Evolutionary conservation across 2,113 vertebrate species (phyloP).

Genomic region (Atherinomorus stipes): DNA sequence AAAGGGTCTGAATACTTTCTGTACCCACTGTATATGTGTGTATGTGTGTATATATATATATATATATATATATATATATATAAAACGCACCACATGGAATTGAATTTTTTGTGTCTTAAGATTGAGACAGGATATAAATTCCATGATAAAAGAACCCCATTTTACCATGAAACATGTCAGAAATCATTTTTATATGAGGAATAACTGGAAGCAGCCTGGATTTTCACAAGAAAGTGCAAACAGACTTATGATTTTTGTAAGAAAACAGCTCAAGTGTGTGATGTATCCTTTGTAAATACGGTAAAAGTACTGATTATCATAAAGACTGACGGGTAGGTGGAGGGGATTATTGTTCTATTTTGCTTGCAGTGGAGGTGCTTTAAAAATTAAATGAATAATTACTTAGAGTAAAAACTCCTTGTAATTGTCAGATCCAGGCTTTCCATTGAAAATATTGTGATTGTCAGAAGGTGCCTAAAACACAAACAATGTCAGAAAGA

Average conservation of each 20-base stretch:
- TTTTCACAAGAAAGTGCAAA: slow-evolving; percentile 4
- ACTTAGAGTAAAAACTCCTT: slow-evolving; percentile 3
- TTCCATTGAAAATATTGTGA: slow-evolving; percentile 22
- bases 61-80: neutral
- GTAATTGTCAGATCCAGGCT: slow-evolving; percentile 18
- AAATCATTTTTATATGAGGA: neutral
- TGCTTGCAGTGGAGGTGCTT: slow-evolving; percentile 28
- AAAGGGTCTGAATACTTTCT: no score
- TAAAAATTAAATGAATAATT: slow-evolving; percentile 24
- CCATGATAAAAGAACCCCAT: fast-evolving
- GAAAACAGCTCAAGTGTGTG: neutral
- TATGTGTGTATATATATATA: slow-evolving; percentile 1
- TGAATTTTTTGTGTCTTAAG: neutral
- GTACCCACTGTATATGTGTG: no score
- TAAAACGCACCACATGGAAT: no score
- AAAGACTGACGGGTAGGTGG: neutral
- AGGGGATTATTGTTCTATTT: slow-evolving; percentile 28
- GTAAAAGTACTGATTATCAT: slow-evolving; percentile 18
- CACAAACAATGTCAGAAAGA: slow-evolving; percentile 17
- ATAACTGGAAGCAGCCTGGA: neutral
- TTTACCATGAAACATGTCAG: slow-evolving; percentile 28
- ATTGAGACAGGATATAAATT: slow-evolving; percentile 9
- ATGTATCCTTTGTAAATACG: slow-evolving; percentile 44
- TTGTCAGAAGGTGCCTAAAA: neutral
- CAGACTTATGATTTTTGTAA: neutral